Evolutionary conservation across 2,888 invertebrate species (phyloP).

Genomic region (Phlogophora meticulosa): DNA sequence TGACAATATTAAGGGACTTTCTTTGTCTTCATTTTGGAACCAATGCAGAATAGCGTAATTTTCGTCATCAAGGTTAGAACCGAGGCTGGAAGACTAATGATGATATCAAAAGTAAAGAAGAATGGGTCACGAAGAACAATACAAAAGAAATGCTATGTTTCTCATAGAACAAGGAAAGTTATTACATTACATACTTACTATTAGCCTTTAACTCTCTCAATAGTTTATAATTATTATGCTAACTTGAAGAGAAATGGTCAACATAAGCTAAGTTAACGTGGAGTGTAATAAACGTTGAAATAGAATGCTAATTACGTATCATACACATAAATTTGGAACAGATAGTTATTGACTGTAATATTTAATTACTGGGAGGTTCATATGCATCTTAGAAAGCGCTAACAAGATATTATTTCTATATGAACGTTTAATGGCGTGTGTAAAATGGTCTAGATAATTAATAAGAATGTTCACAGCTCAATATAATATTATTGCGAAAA

Average conservation of each 20-base stretch:
- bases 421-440: constrained; percentile 21
- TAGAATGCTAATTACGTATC: constrained; percentile 39
- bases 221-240: constrained; percentile 2
- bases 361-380: constrained; percentile 35
- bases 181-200: not conserved
- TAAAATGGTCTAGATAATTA: constrained; percentile 22
- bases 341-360: constrained; percentile 28
- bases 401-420: constrained; percentile 39
- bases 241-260: constrained; percentile 8
- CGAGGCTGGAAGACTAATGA: not conserved
- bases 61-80: not conserved
- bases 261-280: not conserved
- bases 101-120: not conserved
- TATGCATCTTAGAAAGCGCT: constrained; percentile 27
- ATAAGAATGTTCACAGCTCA: constrained; percentile 38
- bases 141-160: not conserved
- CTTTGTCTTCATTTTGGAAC: not conserved
- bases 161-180: not conserved
- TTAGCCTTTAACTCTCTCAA: not conserved
- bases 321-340: constrained; percentile 21
- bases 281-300: constrained; percentile 29
- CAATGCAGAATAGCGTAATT: not conserved
- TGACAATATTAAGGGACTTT: not conserved
- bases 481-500: constrained; percentile 44
- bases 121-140: not conserved